phyloP scores from a whole-genome alignment of 1,140 invertebrate species.

The Chironomus striatipennis region DNA sequence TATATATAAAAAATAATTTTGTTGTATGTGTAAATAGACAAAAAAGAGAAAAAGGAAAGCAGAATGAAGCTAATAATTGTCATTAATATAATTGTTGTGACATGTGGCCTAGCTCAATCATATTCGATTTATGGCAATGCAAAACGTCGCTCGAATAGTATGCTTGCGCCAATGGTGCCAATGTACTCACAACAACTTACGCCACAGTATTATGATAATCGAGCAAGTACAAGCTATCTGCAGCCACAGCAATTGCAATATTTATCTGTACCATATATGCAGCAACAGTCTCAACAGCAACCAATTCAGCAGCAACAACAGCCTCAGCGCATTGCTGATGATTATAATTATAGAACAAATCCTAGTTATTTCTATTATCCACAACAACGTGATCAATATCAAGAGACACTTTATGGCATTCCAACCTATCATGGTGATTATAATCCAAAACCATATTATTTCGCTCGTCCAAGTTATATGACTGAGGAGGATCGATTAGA shows the following conservation, averaged over 20 bases:
- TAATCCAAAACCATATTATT: constrained; percentile 27
- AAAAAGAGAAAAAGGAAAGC: not conserved
- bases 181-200: not conserved
- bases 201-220: constrained; percentile 5
- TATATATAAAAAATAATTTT: not conserved
- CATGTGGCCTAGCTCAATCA: not conserved
- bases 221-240: not conserved
- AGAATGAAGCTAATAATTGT: not conserved
- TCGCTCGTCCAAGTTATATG: constrained; percentile 27
- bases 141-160: not conserved
- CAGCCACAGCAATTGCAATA: not conserved
- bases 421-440: constrained; percentile 28
- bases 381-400: constrained; percentile 20
- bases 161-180: not conserved
- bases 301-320: not conserved
- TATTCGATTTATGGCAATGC: not conserved
- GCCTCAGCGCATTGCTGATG: not conserved
- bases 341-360: constrained; percentile 22
- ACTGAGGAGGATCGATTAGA: constrained; percentile 31
- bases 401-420: constrained; percentile 25
- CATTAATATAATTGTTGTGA: not conserved
- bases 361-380: constrained; percentile 26
- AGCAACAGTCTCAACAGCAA: not conserved
- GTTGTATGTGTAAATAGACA: not conserved
- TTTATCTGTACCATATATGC: constrained; percentile 1